Base-by-base conservation (phyloP, 2,888 invertebrate species). In the Papilio elwesi region DNA sequence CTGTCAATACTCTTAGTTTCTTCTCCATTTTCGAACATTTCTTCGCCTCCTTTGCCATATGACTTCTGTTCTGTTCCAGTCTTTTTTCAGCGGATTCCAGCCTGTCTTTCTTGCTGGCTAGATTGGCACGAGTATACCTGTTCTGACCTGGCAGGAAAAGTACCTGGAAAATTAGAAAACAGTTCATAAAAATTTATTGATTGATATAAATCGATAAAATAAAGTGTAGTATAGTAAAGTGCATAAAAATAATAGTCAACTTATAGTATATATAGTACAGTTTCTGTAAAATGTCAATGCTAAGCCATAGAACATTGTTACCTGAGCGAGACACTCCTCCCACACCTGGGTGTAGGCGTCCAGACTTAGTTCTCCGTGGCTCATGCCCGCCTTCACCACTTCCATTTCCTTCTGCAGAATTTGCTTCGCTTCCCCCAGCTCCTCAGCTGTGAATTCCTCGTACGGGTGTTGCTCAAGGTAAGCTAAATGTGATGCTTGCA, bases 31-130 rank as follows among this genome's bases (percentile, higher is more conserved):
- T 99, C 0, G 98, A 98, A 68, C 99, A 99, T 73, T 97, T 96
- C 90, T 99, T 99, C 0, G 99, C 99, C 90, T 99, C 98, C 78
- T 97, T 97, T 0, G 98, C 97, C 99, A 99, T 99, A 89, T 99
- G 99, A 74, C 95, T 96, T 77, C 99, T 95, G 89, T 99, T 99
- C 86, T 97, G 97, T 88, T 99, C 99, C 51, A 99, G 90, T 76
- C 97, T 94, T 83, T 98, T 98, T 85, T 99, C 98, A 0, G 97
- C 96, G 0, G 98, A 98, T 87, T 99, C 99, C 70, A 99, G 94
- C 59, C 98, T 95, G 89, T 99, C 99, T 86, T 99, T 99, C 87
- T 99, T 99, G 83, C 97, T 98, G 5, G 98, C 99, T 77, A 99
- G 94, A 87, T 98, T 98, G 1, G 99, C 98, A 73, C 99, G 95